Base-by-base conservation (phyloP, 1,140 invertebrate genomes). In the Uloborus diversus region DNA sequence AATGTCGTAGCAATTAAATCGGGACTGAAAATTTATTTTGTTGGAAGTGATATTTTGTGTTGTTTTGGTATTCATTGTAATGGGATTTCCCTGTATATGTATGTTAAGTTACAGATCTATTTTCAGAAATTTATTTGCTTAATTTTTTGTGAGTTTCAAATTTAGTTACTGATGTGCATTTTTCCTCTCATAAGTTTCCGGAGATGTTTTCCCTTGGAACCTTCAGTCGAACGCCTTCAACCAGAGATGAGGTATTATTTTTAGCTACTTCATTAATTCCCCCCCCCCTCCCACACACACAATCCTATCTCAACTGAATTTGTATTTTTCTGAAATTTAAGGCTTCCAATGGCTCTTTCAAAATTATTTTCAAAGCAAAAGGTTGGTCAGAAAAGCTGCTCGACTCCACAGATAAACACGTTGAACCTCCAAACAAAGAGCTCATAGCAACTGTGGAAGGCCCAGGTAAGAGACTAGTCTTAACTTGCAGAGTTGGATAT, bases 351-450 rank as follows among this genome's bases (percentile, higher is more conserved):
- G 85, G 88, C 0, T 86, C 87, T 30, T 94, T 95, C 83, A 88
- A 87, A 13, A 87, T 95, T 79, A 91, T 89, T 25, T 89, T 96
- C 76, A 87, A 91, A 83, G 94, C 92, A 0, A 86, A 89, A 65
- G 96, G 96, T 0, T 97, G 94, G 94, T 87, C 87, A 0, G 90
- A 91, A 80, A 91, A 91, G 56, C 85, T 91, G 37, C 81, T 87
- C 7, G 90, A 92, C 81, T 86, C 89, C 35, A 88, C 89, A 3
- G 91, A 92, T 83, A 85, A 91, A 59, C 91, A 92, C 81, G 86
- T 85, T 0, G 86, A 87, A 3, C 85, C 89, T 56, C 92, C 93
- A 4, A 90, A 91, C 66, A 93, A 93, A 84, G 90, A 87, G 30
- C 85, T 95, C 27, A 88, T 90, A 33, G 92, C 91, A 0, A 90